phyloP scores from a whole-genome alignment of 2,888 invertebrate species.

The Iselma pallidipennis region DNA sequence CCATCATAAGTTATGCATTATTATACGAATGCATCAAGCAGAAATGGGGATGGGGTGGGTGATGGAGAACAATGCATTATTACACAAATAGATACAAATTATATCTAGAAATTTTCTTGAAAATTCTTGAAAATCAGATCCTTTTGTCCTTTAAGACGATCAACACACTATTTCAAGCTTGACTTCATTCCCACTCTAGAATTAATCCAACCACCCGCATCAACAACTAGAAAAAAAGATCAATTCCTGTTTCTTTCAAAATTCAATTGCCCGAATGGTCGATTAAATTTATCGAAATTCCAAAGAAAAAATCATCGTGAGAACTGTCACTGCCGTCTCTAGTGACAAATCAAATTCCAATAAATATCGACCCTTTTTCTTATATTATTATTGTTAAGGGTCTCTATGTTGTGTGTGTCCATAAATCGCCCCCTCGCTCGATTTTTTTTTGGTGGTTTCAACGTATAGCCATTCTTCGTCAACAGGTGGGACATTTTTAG shows the following conservation, averaged over 20 bases:
- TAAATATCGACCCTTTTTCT: not conserved
- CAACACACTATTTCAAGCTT: too few species aligned
- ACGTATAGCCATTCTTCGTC: not conserved
- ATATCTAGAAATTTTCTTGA: too few species aligned
- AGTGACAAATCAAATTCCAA: not conserved
- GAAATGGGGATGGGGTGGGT: not conserved
- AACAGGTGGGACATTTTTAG: not conserved
- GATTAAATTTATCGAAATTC: not conserved
- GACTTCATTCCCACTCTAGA: too few species aligned
- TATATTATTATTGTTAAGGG: not conserved
- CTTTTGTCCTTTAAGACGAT: too few species aligned
- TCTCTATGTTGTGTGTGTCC: too few species aligned
- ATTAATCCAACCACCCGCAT: too few species aligned
- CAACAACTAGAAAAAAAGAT: too few species aligned
- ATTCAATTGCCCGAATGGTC: too few species aligned
- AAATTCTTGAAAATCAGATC: too few species aligned
- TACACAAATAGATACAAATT: too few species aligned
- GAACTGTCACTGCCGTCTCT: not conserved
- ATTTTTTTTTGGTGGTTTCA: not conserved
- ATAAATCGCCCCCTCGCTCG: not conserved
- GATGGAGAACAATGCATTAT: too few species aligned
- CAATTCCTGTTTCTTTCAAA: too few species aligned
- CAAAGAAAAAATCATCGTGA: not conserved
- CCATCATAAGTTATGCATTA: slow-evolving; percentile 21
- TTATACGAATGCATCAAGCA: slow-evolving; percentile 13